Percentiles rank a stretch among this genome's conserved stretches.
These are phyloP conservation scores for Microctonus brassicae DNA, from an alignment of 2,888 invertebrate genomes.

Conservation along the genomic window DNA sequence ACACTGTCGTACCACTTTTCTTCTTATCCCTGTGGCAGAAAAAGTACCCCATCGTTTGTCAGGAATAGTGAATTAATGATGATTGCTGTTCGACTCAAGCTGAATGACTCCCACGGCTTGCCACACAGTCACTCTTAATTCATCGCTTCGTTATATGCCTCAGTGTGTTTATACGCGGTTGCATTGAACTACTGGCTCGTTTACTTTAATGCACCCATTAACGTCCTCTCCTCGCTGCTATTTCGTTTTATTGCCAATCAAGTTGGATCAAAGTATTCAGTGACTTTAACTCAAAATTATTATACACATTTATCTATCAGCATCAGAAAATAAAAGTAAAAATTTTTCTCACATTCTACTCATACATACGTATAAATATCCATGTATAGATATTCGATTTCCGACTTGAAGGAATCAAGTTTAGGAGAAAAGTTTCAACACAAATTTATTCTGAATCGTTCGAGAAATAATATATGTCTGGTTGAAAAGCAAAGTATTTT, in stretches of 20 bases:
- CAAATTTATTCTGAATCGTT: not conserved
- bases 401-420: not conserved
- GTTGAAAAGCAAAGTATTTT: conserved; percentile 33
- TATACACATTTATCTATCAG: not conserved
- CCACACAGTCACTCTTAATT: conserved; percentile 42
- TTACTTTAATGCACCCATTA: conserved; percentile 64
- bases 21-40: conserved; percentile 58
- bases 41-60: conserved; percentile 65
- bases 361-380: not conserved
- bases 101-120: conserved; percentile 53
- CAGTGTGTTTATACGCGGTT: not conserved
- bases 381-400: not conserved
- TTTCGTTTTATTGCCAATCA: not conserved
- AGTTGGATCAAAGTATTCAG: not conserved
- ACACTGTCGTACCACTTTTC: not conserved
- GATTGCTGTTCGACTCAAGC: conserved; percentile 60
- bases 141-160: conserved; percentile 39
- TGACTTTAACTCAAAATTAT: not conserved
- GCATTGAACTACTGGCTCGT: conserved; percentile 48
- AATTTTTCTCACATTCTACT: not conserved
- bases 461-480: not conserved
- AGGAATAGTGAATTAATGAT: conserved; percentile 67
- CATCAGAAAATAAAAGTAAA: not conserved
- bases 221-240: conserved; percentile 44
- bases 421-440: not conserved